Evolutionary conservation across 1,140 invertebrate species (phyloP).

Genomic region (Scylla paramamosain): DNA sequence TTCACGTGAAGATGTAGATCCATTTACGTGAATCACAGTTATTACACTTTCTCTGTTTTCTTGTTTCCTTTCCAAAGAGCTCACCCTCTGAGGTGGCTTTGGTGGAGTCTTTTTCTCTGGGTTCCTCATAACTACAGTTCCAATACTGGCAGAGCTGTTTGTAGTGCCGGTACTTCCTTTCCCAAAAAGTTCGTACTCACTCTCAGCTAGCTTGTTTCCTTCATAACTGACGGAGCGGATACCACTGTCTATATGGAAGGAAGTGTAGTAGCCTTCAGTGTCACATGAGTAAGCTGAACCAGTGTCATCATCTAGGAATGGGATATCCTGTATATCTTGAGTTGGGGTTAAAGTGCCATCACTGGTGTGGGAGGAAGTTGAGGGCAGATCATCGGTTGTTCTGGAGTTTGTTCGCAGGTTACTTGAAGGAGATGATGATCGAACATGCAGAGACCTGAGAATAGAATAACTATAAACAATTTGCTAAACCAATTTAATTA

Average conservation of each 20-base stretch:
- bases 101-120: conserved; percentile 77
- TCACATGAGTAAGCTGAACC: conserved; percentile 97
- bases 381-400: conserved; percentile 86
- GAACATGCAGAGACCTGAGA: conserved; percentile 70
- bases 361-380: conserved; percentile 88
- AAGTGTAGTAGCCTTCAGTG: conserved; percentile 98
- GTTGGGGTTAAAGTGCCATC: conserved; percentile 92
- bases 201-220: conserved; percentile 71
- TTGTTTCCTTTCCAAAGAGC: conserved; percentile 78
- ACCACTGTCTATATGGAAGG: conserved; percentile 97
- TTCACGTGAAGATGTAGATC: conserved; percentile 79
- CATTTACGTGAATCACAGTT: conserved; percentile 78
- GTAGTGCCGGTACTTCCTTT: conserved; percentile 93
- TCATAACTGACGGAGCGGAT: conserved; percentile 83
- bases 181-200: conserved; percentile 85
- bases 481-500: not conserved
- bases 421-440: conserved; percentile 76
- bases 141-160: conserved; percentile 87
- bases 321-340: conserved; percentile 84
- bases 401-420: conserved; percentile 72
- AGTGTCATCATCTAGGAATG: conserved; percentile 91
- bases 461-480: not conserved
- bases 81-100: conserved; percentile 78
- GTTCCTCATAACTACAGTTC: conserved; percentile 85
- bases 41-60: conserved; percentile 78